Conservation (phyloP, 1,140 invertebrate species). For the Cryptotermes secundus region DNA sequence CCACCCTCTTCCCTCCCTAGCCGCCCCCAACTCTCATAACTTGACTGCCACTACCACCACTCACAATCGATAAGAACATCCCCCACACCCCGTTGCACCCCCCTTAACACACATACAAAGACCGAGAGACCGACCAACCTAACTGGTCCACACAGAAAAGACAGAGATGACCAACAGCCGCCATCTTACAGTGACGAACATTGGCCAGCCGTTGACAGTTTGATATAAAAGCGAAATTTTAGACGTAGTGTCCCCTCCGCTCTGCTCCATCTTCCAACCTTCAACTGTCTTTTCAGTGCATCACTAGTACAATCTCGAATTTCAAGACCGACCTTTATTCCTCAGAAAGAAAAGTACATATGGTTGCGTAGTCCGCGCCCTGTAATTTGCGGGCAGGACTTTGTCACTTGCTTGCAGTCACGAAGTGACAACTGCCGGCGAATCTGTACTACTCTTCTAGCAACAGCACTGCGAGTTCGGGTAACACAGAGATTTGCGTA, state of each 20-base stretch:
- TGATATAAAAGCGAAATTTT: slow-evolving; percentile 20
- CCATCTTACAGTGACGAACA: slow-evolving; percentile 32
- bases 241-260: neutral
- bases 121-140: neutral
- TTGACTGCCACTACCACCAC: slow-evolving; percentile 35
- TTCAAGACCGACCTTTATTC: neutral
- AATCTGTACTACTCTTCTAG: too few relatives aligned
- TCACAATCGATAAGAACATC: slow-evolving; percentile 34
- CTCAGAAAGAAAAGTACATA: neutral
- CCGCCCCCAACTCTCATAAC: slow-evolving; percentile 34
- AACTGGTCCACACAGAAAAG: neutral
- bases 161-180: slow-evolving; percentile 25
- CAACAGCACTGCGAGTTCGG: too few relatives aligned
- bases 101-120: neutral
- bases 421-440: too few relatives aligned
- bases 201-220: slow-evolving; percentile 9
- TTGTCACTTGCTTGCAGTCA: neutral
- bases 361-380: neutral
- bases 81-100: neutral
- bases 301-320: neutral
- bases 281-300: neutral
- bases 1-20: neutral
- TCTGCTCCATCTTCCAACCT: neutral
- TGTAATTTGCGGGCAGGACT: neutral
- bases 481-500: too few relatives aligned